phyloP scores from a whole-genome alignment of 2,797 vertebrate genomes.

The Galaxias olidus region DNA sequence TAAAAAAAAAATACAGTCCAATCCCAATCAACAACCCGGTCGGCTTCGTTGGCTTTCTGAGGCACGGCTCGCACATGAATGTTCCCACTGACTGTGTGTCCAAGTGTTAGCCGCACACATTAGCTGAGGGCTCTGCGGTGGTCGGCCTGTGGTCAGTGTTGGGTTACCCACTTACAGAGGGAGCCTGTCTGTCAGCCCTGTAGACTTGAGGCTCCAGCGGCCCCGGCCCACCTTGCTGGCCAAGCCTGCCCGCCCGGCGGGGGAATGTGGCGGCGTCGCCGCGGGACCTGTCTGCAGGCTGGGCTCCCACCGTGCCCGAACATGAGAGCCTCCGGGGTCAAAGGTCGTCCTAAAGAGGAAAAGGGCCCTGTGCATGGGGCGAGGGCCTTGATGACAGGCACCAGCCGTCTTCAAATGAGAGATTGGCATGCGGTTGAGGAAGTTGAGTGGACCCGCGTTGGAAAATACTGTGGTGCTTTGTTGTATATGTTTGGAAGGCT shows the following conservation, averaged over 20 bases:
- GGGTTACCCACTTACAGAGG: slow-evolving; percentile 14
- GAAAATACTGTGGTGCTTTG: not conserved
- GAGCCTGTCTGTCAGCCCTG: slow-evolving; percentile 9
- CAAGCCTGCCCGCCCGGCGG: not conserved
- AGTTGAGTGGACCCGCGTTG: not conserved
- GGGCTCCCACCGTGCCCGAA: slow-evolving; percentile 31
- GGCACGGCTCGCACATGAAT: not conserved
- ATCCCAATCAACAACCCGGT: no score
- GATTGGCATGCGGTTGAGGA: slow-evolving; percentile 17
- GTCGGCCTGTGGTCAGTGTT: slow-evolving; percentile 11
- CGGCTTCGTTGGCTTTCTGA: no score
- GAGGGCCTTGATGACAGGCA: slow-evolving; percentile 33
- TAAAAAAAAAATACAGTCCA: no score
- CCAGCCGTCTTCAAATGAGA: slow-evolving; percentile 33
- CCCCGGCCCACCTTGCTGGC: not conserved
- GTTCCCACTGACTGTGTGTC: slow-evolving; percentile 4
- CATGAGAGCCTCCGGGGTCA: slow-evolving; percentile 32
- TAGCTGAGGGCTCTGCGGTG: not conserved
- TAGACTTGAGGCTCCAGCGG: not conserved
- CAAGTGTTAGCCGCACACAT: slow-evolving; percentile 10
- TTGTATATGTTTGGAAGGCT: not conserved
- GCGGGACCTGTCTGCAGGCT: slow-evolving; percentile 16
- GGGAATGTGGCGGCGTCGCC: slow-evolving; percentile 19
- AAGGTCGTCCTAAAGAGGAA: slow-evolving; percentile 58
- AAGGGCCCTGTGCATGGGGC: slow-evolving; percentile 30